Evolutionary conservation across 2,797 vertebrate species (phyloP), one percentile per base, ranked within the genome.

Genomic region (Thalassophryne amazonica): DNA sequence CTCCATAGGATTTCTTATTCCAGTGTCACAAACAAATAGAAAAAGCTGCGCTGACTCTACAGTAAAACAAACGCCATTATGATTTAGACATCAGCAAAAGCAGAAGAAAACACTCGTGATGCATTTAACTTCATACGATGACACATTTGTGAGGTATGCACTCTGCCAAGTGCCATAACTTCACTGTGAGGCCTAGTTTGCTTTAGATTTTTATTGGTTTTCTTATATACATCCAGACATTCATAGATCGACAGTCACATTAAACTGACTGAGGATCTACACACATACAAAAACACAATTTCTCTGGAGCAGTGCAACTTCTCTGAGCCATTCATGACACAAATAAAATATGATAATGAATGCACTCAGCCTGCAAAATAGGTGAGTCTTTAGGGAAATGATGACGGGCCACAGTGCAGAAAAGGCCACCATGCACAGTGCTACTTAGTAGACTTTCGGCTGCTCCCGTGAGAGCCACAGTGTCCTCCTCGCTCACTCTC

Each of bases 331-430:
- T 73, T 60, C 59, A 30, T 66, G 75, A 77, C 70, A 66, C 57
- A 62, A 58, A 72, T 85, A 74, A 81, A 81, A 80, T 83, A 80
- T 86, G 78, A 60, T 80, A 85, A 88, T 79, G 56, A 36, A 85
- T 84, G 69, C 78, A 81, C 64, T 68, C 68, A 66, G 73, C 17
- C 46, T 69, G 69, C 66, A 78, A 63, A 82, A 78, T 32, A 84
- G 83, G 71, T 76, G 63, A 74, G 33, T 69, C 80, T 79, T 76
- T 52, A 41, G 55, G 74, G 69, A 71, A 69, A 80, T 77, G 72
- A 83, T 67, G 73, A 75, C 73, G 76, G 67, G 52, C 37, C 58
- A 21, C 46, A 16, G 62, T 40, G 53, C 56, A 77, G 43, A 8
- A 25, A 78, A 64, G 71, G 69, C 69, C 78, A 47, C 56, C 42